Evolutionary conservation across 2,888 invertebrate species (phyloP).

Genomic region (Phrixothrix hirtus): DNA sequence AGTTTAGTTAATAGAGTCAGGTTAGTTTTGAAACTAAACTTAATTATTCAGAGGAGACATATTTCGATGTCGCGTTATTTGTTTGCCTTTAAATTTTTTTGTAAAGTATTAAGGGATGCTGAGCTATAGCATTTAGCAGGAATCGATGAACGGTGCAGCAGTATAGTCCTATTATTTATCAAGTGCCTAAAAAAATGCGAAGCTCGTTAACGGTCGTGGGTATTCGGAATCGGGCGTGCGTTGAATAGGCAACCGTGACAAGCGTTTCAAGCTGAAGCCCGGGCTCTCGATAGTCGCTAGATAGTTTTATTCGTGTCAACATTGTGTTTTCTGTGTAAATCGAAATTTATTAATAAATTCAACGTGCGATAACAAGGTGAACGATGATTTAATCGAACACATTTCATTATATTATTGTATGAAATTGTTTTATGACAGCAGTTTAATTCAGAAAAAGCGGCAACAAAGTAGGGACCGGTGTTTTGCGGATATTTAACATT

Average conservation of each 20-base stretch:
- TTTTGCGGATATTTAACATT: neutral
- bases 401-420: neutral
- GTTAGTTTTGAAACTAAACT: neutral
- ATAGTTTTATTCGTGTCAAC: slow-evolving; percentile 9
- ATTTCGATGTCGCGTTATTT: neutral
- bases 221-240: slow-evolving; percentile 39
- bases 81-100: neutral
- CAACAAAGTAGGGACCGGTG: neutral
- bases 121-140: slow-evolving; percentile 7
- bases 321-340: neutral
- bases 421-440: neutral
- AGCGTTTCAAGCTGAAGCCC: slow-evolving; percentile 38
- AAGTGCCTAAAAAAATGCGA: slow-evolving; percentile 29
- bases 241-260: slow-evolving; percentile 39
- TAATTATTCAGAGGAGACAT: neutral
- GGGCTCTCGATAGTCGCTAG: slow-evolving; percentile 35
- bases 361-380: slow-evolving; percentile 8
- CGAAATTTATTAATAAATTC: neutral
- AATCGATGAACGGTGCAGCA: slow-evolving; percentile 32
- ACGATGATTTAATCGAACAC: slow-evolving; percentile 1
- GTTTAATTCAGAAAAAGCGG: neutral
- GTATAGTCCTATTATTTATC: slow-evolving; percentile 30
- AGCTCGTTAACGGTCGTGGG: slow-evolving; percentile 36
- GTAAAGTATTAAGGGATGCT: slow-evolving; percentile 3
- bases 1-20: too few relatives aligned